Conservation (phyloP, 2,888 invertebrate genomes). For the Idaea dimidiata region DNA sequence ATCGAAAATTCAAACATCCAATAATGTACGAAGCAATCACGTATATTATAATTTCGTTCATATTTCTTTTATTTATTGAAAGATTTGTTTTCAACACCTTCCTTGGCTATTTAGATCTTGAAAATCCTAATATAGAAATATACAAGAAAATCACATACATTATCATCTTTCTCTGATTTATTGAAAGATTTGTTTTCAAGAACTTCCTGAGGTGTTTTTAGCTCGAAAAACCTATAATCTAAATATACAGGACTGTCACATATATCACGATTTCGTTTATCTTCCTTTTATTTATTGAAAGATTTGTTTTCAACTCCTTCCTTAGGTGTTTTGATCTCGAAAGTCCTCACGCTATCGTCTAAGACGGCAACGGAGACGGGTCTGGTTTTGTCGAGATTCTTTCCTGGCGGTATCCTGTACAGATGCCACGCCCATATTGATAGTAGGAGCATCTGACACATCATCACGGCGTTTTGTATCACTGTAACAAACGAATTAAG, state of each 20-base stretch:
- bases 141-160: too few species aligned
- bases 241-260: too few species aligned
- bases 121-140: too few species aligned
- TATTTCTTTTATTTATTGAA: constrained; percentile 31
- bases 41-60: background rate
- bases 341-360: constrained; percentile 48
- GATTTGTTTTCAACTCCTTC: constrained; percentile 48
- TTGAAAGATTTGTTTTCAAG: too few species aligned
- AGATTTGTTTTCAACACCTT: constrained; percentile 47
- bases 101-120: constrained; percentile 38
- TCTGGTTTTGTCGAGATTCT: constrained; percentile 48
- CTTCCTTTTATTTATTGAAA: constrained; percentile 31
- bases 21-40: too few species aligned
- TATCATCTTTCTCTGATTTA: too few species aligned
- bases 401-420: constrained; percentile 74
- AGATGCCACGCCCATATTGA: constrained; percentile 82
- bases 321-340: constrained; percentile 38
- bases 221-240: too few species aligned
- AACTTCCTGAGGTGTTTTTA: too few species aligned
- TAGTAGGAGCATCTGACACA: constrained; percentile 85
- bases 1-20: too few species aligned
- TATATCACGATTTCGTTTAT: background rate
- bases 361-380: constrained; percentile 58
- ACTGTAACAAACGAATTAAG: constrained; percentile 66
- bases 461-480: constrained; percentile 84